Base-by-base conservation (phyloP, 2,797 vertebrate genomes). In the Gorsachius magnificus region DNA sequence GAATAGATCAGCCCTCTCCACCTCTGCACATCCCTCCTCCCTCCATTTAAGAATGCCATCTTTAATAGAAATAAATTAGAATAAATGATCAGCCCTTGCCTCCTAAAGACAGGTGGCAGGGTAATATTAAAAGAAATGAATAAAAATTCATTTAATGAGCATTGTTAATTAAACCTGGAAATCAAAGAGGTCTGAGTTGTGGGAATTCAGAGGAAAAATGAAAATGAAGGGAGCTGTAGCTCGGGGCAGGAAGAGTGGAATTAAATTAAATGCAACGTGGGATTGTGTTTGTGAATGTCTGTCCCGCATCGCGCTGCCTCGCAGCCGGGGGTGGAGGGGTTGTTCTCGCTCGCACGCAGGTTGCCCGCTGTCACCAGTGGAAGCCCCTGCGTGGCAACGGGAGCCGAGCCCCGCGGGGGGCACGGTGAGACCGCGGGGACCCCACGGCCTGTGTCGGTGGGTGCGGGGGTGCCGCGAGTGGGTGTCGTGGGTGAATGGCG, bases 141-240 rank as follows among this genome's bases (percentile, higher is more conserved):
- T 97, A 97, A 97, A 97, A 98, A 98, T 95, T 90, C 96, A 91
- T 97, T 98, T 98, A 98, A 98, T 98, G 97, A 98, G 98, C 96
- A 96, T 97, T 97, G 97, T 98, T 98, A 98, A 98, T 98, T 98
- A 98, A 98, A 98, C 96, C 97, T 98, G 97, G 96, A 98, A 98
- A 98, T 97, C 97, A 97, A 98, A 98, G 97, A 96, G 96, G 97
- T 95, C 95, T 87, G 97, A 96, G 97, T 96, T 97, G 97, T 98
- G 98, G 97, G 98, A 98, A 98, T 98, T 98, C 90, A 91, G 96
- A 91, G 96, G 91, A 66, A 96, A 98, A 97, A 98, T 97, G 96
- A 98, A 98, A 97, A 98, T 97, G 95, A 98, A 97, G 93, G 95
- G 94, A 97, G 95, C 92, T 43, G 90, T 98, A 90, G 97, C 98